Conservation (phyloP, 2,888 invertebrate genomes). For the Cryptus viduatorius region DNA sequence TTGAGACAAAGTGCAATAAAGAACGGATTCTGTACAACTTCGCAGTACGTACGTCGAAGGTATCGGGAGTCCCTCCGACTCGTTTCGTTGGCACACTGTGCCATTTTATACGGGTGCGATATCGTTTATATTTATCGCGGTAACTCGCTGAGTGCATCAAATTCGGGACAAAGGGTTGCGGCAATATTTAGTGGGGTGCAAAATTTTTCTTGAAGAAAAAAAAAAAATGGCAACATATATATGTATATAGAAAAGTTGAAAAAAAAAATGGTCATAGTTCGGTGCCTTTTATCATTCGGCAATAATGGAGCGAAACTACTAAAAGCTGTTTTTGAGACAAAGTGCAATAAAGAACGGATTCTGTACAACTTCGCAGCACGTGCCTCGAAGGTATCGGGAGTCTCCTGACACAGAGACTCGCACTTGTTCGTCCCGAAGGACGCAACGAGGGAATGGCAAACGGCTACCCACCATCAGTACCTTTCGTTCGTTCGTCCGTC, state of each 20-base stretch:
- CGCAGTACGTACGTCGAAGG: too few relatives aligned
- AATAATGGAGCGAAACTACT: not conserved
- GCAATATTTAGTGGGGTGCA: not conserved
- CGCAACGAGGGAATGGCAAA: conserved; percentile 75
- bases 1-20: too few relatives aligned
- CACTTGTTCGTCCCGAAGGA: conserved; percentile 82
- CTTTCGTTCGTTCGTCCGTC: conserved; percentile 74
- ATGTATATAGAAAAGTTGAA: not conserved
- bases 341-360: not conserved
- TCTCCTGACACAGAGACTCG: conserved; percentile 68
- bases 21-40: too few relatives aligned
- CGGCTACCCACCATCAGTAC: conserved; percentile 52
- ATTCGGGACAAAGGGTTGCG: not conserved
- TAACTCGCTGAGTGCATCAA: not conserved
- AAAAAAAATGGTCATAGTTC: not conserved
- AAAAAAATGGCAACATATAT: conserved; percentile 13
- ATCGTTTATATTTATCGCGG: too few relatives aligned
- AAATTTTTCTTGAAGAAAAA: not conserved
- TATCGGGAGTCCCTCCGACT: too few relatives aligned
- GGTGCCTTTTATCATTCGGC: not conserved
- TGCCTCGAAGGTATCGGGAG: conserved; percentile 22
- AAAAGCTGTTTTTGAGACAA: conserved; percentile 2
- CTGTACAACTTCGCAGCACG: conserved; percentile 8
- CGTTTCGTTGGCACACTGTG: too few relatives aligned
- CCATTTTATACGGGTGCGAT: too few relatives aligned